Evolutionary conservation across 2,888 invertebrate genomes (phyloP), one percentile per base, ranked within the genome.

Genomic region (Dynastes maya): DNA sequence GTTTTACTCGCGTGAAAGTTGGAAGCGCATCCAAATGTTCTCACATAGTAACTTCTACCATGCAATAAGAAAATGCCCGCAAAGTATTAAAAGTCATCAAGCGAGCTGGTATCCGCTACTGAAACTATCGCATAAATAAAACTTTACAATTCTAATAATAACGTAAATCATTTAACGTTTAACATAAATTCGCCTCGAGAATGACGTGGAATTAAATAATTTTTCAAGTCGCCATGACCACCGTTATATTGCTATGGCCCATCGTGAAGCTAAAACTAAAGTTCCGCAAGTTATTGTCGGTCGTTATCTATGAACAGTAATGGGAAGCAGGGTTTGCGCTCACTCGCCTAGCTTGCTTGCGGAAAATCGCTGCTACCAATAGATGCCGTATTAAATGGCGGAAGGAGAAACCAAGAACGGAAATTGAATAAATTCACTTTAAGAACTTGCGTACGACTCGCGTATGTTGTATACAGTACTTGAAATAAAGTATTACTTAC

Each of bases 331-430:
- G 82, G 81, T 78, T 72, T 78, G 82, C 40, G 58, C 58, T 58
- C 13, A 4, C 58, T 58, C 27, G 16, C 16, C 58, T 27, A 45
- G 67, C 40, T 81, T 80, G 80, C 82, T 82, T 64, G 81, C 80
- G 82, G 83, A 81, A 83, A 83, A 83, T 83, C 82, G 81, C 81
- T 78, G 80, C 79, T 79, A 80, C 79, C 79, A 83, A 82, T 85
- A 84, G 85, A 85, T 85, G 85, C 85, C 85, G 84, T 83, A 83
- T 85, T 86, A 86, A 86, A 86, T 85, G 84, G 86, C 86, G 87
- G 86, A 86, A 86, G 84, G 82, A 86, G 86, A 87, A 87, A 87
- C 87, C 86, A 83, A 83, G 82, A 77, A 83, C 85, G 87, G 86
- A 86, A 87, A 87, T 87, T 86, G 86, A 85, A 85, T 85, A 84